Percentiles rank a stretch among this genome's conserved stretches.
Evolutionary conservation across 64 coral and sea anemone species (phyloP).

Genomic region (Astreopora myriophthalma): DNA sequence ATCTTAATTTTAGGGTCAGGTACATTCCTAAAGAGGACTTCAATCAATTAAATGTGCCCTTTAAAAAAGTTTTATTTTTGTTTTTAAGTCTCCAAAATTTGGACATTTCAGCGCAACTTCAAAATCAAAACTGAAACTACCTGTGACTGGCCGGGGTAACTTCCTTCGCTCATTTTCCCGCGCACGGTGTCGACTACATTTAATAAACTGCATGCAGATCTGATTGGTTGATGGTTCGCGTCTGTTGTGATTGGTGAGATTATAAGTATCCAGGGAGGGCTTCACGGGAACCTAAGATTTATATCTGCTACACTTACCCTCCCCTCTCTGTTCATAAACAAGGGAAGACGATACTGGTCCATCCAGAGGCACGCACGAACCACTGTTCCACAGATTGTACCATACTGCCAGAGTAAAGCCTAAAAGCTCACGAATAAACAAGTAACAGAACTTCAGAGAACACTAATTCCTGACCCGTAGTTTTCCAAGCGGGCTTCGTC

Average conservation of each 20-base stretch:
- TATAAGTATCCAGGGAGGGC: too few species aligned
- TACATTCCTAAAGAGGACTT: constrained; percentile 48
- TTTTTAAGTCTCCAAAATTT: too few species aligned
- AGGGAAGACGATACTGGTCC: constrained; percentile 64
- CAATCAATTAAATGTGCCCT: not conserved
- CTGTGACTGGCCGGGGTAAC: too few species aligned
- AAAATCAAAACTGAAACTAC: too few species aligned
- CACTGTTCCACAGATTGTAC: constrained; percentile 78
- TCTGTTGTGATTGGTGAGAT: too few species aligned
- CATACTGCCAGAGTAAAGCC: constrained; percentile 69
- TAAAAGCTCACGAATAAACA: not conserved
- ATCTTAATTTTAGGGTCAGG: constrained; percentile 80
- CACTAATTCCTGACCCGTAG: not conserved
- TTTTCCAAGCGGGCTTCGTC: too few species aligned
- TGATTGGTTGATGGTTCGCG: too few species aligned
- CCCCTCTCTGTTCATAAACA: constrained; percentile 81
- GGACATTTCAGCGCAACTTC: too few species aligned
- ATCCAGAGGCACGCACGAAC: constrained; percentile 24
- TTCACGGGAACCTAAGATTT: not conserved
- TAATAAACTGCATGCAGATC: too few species aligned
- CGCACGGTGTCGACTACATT: too few species aligned
- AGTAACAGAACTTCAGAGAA: not conserved
- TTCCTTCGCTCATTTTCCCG: too few species aligned
- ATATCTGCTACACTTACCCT: constrained; percentile 5
- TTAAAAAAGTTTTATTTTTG: too few species aligned